Base-by-base conservation (phyloP, 2,113 vertebrate genomes). In the Muntiacus reevesi region DNA sequence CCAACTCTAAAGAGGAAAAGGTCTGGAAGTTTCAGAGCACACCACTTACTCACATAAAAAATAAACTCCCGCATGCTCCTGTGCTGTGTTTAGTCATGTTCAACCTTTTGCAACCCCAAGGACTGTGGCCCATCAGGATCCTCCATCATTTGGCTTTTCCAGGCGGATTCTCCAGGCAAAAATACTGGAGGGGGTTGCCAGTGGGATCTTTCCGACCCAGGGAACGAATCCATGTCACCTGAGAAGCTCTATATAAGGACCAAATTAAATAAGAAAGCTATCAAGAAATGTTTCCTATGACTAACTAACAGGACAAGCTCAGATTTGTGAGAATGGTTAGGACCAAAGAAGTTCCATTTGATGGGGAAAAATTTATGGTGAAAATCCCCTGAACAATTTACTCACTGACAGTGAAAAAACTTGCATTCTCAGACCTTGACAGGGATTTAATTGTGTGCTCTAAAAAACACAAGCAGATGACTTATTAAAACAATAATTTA, bases 401-500 rank as follows among this genome's bases (percentile, higher is more conserved):
- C 36, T 94, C 40, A 74, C 6, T 45, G 23, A 91, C 43, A 71
- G 7, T 86, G 33, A 76, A 85, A 94, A 43, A 57, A 67, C 64
- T 7, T 81, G 5, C 9, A 36, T 67, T 64, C 15, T 52, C 36
- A 74, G 55, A 89, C 60, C 7, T 71, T 2, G 4, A 54, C 45
- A 82, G 12, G 33, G n/a, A 50, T 76, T 91, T 86, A 62, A n/a
- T 3, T 83, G 76, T 76, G 11, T 67, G 30, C 5, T 85, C 86
- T 94, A 78, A 88, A 87, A 95, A 96, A 45, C 9, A 85, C 93
- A 91, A 91, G 54, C 83, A 94, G 47, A 52, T 95, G 17, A 81
- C 40, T 96, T 89, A 71, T 60, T 92, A 64, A 97, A 97, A 93
- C 88, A 96, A 86, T 54, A 94, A 86, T 74, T 85, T 64, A 89